Evolutionary conservation across 2,797 vertebrate genomes (phyloP), one percentile per base, ranked within the genome.

Genomic region (Petrocephalus schoutedeni): DNA sequence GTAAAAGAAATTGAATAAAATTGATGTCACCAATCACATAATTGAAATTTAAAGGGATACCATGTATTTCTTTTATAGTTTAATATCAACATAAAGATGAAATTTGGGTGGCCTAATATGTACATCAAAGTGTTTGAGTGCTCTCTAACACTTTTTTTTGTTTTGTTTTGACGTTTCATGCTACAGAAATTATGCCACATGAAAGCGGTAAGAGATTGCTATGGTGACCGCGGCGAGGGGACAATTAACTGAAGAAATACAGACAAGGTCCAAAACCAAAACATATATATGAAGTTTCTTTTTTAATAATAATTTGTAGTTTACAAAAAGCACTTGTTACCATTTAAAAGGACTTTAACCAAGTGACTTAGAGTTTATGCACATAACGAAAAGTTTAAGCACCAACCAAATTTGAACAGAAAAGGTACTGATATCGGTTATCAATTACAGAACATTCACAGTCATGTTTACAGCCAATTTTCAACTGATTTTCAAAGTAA

Each of bases 401-500:
- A 77, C 36, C 71, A 77, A 77, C 32, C 14, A 77, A 77, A 45
- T 41, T 49, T 77, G 36, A 77, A 84, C 82, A 84, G 9, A 53
- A 83, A 84, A 84, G 2, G 71, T 45, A 77, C 36, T 49, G 32
- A 41, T 77, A 77, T 49, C 14, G 45, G 71, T 77, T 49, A 77
- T 77, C 19, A 77, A 77, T 49, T 49, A 77, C 71, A 77, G 71
- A 77, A 77, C 71, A 49, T 77, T 77, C 71, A 77, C 71, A 95
- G 94, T 95, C 93, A 93, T 98, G 97, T 96, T 95, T 97, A 98
- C 96, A 98, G 94, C 94, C 94, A 96, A 90, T 32, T 95, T 93
- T 91, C 95, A 96, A 97, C 97, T 97, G 97, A 96, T 94, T 94
- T 95, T 94, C 94, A 77, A 77, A 77, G 71, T 49, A 77, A 77